phyloP scores from a whole-genome alignment of 2,888 invertebrate species.

The Euclidia mi region DNA sequence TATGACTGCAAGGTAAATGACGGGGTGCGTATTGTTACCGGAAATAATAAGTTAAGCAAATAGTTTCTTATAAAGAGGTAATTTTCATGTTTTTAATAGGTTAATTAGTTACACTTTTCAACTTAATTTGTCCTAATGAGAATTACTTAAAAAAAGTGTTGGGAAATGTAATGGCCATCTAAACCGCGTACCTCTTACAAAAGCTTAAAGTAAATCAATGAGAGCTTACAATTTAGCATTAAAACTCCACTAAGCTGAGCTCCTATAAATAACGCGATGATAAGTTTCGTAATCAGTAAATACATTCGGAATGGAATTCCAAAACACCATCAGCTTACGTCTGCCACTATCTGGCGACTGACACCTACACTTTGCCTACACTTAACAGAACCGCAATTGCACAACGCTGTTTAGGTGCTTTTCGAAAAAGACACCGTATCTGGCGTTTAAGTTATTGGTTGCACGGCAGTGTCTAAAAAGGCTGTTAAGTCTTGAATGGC shows the following conservation, averaged over 20 bases:
- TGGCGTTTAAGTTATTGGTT: conserved; percentile 67
- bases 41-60: too few species aligned
- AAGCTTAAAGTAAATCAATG: too few species aligned
- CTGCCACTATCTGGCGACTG: conserved; percentile 66
- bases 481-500: conserved; percentile 70
- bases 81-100: too few species aligned
- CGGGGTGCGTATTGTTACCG: too few species aligned
- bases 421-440: conserved; percentile 74
- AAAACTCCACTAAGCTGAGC: conserved; percentile 30
- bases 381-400: conserved; percentile 73
- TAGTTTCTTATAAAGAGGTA: too few species aligned
- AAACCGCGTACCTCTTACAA: too few species aligned
- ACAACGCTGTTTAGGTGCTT: conserved; percentile 74
- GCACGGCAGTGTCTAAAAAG: conserved; percentile 65
- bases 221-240: conserved; percentile 10
- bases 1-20: too few species aligned
- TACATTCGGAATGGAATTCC: conserved; percentile 58
- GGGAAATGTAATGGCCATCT: too few species aligned
- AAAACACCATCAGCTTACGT: conserved; percentile 67
- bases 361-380: conserved; percentile 70
- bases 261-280: conserved; percentile 41
- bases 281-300: conserved; percentile 51
- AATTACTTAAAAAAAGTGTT: too few species aligned
- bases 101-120: too few species aligned
- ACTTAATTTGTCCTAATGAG: too few species aligned